Evolutionary conservation across 2,113 vertebrate genomes (phyloP).

Genomic region (Seriola quinqueradiata): DNA sequence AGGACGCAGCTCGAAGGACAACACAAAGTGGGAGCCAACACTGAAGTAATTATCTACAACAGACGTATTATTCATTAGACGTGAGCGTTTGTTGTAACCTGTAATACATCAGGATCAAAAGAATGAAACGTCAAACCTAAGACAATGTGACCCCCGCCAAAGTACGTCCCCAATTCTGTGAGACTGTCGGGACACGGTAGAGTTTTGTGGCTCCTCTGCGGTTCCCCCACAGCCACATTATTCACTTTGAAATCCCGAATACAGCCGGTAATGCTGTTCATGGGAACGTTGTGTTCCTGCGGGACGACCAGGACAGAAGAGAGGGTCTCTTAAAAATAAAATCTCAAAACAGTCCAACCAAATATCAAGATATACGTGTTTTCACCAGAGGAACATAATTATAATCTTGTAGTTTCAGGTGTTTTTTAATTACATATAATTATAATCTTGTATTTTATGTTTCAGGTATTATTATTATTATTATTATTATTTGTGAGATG

Average conservation of each 20-base stretch:
- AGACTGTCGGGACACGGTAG: slow-evolving; percentile 83
- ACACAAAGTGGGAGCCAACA: slow-evolving; percentile 81
- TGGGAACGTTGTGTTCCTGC: slow-evolving; percentile 82
- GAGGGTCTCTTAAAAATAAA: too few relatives aligned
- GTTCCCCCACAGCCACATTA: slow-evolving; percentile 72
- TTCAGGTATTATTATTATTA: too few relatives aligned
- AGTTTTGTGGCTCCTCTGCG: slow-evolving; percentile 74
- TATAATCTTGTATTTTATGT: too few relatives aligned
- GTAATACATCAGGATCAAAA: background rate
- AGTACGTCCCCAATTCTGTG: slow-evolving; percentile 86
- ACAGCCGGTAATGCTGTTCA: slow-evolving; percentile 86
- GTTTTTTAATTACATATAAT: too few relatives aligned
- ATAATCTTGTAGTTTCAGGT: too few relatives aligned
- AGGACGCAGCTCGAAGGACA: slow-evolving; percentile 87
- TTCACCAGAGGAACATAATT: too few relatives aligned
- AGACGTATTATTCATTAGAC: slow-evolving; percentile 18
- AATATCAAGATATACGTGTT: too few relatives aligned
- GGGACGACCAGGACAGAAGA: background rate
- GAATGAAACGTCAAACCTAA: slow-evolving; percentile 80
- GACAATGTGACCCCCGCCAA: slow-evolving; percentile 87
- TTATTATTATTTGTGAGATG: too few relatives aligned
- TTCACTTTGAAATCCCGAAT: slow-evolving; percentile 87
- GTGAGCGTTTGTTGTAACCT: background rate
- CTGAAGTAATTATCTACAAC: slow-evolving; percentile 80
- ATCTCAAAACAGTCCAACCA: too few relatives aligned